These are phyloP conservation scores for Tetramorium simillimum DNA, from an alignment of 1,140 invertebrate species.

Conservation along the genomic window DNA sequence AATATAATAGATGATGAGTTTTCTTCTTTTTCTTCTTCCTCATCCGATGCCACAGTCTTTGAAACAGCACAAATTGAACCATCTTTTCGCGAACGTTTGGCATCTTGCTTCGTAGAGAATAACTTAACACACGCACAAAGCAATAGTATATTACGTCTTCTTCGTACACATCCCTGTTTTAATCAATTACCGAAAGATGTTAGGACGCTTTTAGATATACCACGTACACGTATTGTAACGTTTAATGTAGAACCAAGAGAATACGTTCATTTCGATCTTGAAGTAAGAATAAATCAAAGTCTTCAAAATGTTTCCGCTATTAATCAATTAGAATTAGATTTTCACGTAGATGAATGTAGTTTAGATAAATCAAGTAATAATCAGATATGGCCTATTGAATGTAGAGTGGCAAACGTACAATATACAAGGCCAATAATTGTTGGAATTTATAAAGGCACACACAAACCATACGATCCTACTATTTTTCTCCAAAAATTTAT, in stretches of 20 bases:
- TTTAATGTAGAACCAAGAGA: neutral
- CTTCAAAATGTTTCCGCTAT: neutral
- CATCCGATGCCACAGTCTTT: too few species aligned
- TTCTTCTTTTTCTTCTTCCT: too few species aligned
- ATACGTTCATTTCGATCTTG: neutral
- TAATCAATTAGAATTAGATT: neutral
- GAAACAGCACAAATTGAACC: too few species aligned
- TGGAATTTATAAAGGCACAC: neutral
- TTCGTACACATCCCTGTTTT: neutral
- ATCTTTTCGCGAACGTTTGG: too few species aligned
- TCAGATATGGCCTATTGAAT: neutral
- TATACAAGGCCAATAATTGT: neutral
- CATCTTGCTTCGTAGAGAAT: too few species aligned
- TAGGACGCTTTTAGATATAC: neutral
- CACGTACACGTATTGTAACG: neutral
- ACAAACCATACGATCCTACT: neutral
- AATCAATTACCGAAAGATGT: neutral
- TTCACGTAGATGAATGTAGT: neutral
- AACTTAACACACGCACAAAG: too few species aligned
- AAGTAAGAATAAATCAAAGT: neutral
- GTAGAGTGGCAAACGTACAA: neutral
- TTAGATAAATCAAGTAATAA: neutral
- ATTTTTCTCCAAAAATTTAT: neutral
- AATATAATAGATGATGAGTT: too few species aligned
- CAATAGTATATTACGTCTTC: neutral